phyloP scores from a whole-genome alignment of 2,888 invertebrate species.

The Plutella xylostella region DNA sequence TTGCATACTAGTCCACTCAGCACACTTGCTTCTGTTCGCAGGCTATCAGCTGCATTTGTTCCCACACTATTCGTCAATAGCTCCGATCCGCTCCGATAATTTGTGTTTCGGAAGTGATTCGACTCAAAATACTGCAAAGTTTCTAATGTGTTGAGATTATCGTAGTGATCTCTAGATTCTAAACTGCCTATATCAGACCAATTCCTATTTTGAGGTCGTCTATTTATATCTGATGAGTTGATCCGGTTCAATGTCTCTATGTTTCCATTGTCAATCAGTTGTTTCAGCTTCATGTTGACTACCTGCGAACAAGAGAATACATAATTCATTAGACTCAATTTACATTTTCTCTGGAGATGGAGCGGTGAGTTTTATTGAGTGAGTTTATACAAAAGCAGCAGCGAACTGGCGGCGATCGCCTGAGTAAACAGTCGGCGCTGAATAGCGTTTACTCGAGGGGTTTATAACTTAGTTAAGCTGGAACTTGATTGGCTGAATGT shows the following conservation, averaged over 20 bases:
- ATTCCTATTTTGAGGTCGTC: slow-evolving; percentile 27
- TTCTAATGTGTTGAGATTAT: neutral
- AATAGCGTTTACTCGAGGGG: no score
- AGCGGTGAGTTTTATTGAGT: no score
- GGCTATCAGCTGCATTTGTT: neutral
- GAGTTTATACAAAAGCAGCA: no score
- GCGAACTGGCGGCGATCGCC: no score
- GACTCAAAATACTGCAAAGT: neutral
- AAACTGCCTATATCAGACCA: slow-evolving; percentile 29
- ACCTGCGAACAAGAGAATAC: slow-evolving; percentile 32
- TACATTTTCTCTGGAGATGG: no score
- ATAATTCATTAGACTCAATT: neutral
- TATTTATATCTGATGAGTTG: slow-evolving; percentile 23
- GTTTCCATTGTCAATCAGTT: slow-evolving; percentile 47
- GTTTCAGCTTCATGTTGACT: slow-evolving; percentile 48
- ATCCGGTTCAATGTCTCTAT: slow-evolving; percentile 28
- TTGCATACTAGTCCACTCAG: slow-evolving; percentile 44
- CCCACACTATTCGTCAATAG: no score
- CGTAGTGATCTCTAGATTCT: slow-evolving; percentile 17
- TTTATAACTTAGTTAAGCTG: no score
- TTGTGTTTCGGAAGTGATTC: neutral
- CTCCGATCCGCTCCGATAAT: no score
- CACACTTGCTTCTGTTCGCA: neutral
- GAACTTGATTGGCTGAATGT: no score
- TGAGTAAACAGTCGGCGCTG: no score